phyloP scores from a whole-genome alignment of 2,888 invertebrate genomes.

The Crioceris asparagi region DNA sequence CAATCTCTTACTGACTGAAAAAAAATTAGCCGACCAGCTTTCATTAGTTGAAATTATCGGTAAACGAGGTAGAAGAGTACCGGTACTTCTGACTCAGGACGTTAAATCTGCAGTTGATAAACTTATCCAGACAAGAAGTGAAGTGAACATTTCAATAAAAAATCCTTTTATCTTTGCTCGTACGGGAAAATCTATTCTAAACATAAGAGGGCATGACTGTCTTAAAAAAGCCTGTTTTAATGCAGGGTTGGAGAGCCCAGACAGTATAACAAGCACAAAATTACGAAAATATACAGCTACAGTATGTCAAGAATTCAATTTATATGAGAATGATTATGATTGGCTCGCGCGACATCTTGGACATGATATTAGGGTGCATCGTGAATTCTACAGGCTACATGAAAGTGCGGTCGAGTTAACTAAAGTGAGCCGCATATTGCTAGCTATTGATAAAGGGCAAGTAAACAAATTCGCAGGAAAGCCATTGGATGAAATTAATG shows the following conservation, averaged over 20 bases:
- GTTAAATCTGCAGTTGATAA: not conserved
- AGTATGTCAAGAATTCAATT: conserved; percentile 22
- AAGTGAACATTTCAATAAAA: not conserved
- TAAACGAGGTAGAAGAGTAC: not conserved
- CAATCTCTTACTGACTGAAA: not conserved
- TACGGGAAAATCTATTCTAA: not conserved
- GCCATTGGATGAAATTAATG: not conserved
- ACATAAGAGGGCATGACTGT: not conserved
- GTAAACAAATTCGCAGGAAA: conserved; percentile 5
- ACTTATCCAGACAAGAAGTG: not conserved
- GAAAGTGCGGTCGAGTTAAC: conserved; percentile 21
- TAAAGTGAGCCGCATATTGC: conserved; percentile 20
- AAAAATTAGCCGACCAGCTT: not conserved
- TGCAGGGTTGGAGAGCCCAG: conserved; percentile 12
- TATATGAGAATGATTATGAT: conserved; percentile 21
- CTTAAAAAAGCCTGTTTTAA: conserved; percentile 3
- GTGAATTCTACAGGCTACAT: conserved; percentile 23
- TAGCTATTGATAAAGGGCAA: conserved; percentile 20
- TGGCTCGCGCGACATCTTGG: conserved; percentile 23
- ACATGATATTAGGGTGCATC: conserved; percentile 15
- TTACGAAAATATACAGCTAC: conserved; percentile 23
- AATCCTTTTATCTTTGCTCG: not conserved
- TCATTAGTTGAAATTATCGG: not conserved
- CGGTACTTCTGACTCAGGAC: not conserved
- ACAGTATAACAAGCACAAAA: conserved; percentile 19